Base-by-base conservation (phyloP, 2,113 vertebrate species). In the Chaetodon trifascialis region DNA sequence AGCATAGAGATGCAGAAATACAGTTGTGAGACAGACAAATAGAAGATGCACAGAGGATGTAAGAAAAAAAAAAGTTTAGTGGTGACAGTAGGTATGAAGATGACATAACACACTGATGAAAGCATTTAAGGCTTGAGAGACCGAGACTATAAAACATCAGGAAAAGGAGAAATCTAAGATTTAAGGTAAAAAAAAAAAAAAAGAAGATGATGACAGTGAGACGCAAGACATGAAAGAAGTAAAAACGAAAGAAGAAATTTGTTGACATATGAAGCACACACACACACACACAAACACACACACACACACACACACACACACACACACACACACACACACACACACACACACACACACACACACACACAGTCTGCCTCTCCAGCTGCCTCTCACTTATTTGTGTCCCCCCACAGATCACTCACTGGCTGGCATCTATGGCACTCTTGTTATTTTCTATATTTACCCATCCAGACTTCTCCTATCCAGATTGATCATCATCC, bases 381-480 rank as follows among this genome's bases (percentile, higher is more conserved):
- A 94, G 90, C 92, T 93, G 93, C 88, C 77, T 80, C 84, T 68
- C 77, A 72, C 81, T 89, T 90, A 93, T 93, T 90, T 92, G 89
- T 46, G 83, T 88, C 60, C 76, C 73, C 36, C 11, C 21, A 63
- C 73, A 51, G 72, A 92, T 93, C 92, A 69, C 78, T 86, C 68
- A 58, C 80, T 87, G 64, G 40, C 73, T 85, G 83, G 90, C 89
- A 92, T 94, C 87, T 85, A 64, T 25, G 91, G 92, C 81, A 88
- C 92, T 92, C 90, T 49, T 49, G 86, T 93, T 92, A 94, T 93
- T 87, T 93, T 83, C 93, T 93, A 93, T 90, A 92, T 94, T 93
- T 92, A 93, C 86, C 74, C 78, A 0, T 58, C 74, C 65, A 80
- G 71, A 73, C 73, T 82, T 88, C 82, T 91, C 77, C 76, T 71